Conservation (phyloP, 2,888 invertebrate genomes). For the Amorpha juglandis region DNA sequence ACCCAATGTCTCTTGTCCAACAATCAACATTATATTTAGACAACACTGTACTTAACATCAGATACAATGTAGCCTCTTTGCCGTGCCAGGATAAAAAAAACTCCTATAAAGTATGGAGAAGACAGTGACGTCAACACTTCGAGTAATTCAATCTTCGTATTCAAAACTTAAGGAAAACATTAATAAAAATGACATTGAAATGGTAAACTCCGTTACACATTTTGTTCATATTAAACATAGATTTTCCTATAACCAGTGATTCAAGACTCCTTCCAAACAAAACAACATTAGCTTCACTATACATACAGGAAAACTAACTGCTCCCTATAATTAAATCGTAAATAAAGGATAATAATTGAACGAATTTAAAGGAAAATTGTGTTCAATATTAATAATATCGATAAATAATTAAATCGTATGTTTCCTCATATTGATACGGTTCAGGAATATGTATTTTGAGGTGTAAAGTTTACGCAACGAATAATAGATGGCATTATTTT, state of each 20-base stretch:
- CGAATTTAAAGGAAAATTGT: constrained; percentile 58
- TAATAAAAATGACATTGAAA: constrained; percentile 13
- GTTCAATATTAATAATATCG: constrained; percentile 42
- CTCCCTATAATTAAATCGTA: constrained; percentile 20
- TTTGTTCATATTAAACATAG: constrained; percentile 10
- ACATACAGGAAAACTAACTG: constrained; percentile 27
- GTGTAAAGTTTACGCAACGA: background rate
- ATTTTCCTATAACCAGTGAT: constrained; percentile 36
- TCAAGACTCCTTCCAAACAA: constrained; percentile 42
- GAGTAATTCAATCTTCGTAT: background rate
- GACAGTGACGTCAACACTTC: background rate
- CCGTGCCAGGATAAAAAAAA: too few relatives aligned
- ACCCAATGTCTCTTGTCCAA: too few relatives aligned
- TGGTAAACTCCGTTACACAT: constrained; percentile 19
- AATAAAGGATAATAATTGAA: constrained; percentile 45
- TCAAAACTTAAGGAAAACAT: constrained; percentile 25
- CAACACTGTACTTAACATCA: too few relatives aligned
- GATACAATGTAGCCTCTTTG: too few relatives aligned
- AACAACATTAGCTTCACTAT: constrained; percentile 32
- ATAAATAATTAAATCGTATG: constrained; percentile 38
- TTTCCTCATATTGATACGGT: constrained; percentile 44
- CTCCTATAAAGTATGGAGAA: background rate
- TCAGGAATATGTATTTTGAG: background rate
- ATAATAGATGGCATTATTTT: constrained; percentile 8
- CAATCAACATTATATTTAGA: too few relatives aligned